phyloP scores from a whole-genome alignment of 1,140 invertebrate species.

The Drosophila gunungcola region DNA sequence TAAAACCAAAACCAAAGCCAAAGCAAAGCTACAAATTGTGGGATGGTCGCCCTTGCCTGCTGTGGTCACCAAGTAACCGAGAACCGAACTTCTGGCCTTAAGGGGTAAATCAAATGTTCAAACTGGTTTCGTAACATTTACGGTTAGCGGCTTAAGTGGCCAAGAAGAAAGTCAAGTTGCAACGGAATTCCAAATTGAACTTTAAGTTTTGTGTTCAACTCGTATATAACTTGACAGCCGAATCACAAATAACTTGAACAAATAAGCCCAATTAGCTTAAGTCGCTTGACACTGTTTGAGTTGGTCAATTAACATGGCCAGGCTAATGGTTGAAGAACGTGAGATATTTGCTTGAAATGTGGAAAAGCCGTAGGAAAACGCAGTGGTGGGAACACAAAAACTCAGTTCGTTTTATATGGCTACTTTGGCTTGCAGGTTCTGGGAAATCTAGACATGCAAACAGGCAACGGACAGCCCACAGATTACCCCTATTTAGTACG shows the following conservation, averaged over 20 bases:
- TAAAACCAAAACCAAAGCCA: constrained; percentile 10
- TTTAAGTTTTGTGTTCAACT: constrained; percentile 8
- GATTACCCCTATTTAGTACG: constrained; percentile 32
- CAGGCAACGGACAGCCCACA: background rate
- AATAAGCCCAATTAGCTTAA: constrained; percentile 40
- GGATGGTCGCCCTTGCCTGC: constrained; percentile 40
- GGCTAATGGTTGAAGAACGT: constrained; percentile 10
- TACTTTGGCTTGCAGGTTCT: constrained; percentile 7
- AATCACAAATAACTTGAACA: constrained; percentile 45
- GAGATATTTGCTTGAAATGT: constrained; percentile 10
- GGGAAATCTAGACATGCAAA: constrained; percentile 18
- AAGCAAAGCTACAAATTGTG: constrained; percentile 42
- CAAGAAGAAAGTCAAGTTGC: constrained; percentile 49
- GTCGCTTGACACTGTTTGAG: constrained; percentile 16
- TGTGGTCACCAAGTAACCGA: constrained; percentile 30
- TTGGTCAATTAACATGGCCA: constrained; percentile 41
- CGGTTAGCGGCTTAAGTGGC: constrained; percentile 39
- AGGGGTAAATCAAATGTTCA: constrained; percentile 39
- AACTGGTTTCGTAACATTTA: constrained; percentile 70
- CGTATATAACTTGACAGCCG: background rate
- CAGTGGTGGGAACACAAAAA: background rate
- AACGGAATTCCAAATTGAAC: constrained; percentile 41
- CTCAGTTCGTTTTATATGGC: background rate
- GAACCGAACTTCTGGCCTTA: constrained; percentile 8
- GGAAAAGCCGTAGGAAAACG: constrained; percentile 21